phyloP scores from a whole-genome alignment of 1,140 invertebrate genomes.

The Meteorus sp. region DNA sequence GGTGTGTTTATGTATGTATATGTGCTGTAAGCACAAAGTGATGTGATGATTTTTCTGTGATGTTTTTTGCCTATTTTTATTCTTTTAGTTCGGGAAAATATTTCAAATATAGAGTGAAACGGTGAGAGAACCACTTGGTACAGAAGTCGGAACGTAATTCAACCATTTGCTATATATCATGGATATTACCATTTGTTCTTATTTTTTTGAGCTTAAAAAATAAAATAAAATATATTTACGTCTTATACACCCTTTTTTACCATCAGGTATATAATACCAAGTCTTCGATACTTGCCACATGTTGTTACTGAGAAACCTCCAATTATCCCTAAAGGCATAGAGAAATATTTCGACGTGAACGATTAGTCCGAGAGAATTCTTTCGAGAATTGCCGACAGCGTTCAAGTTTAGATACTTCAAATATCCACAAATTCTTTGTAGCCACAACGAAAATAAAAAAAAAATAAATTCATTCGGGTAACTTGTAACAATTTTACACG shows the following conservation, averaged over 20 bases:
- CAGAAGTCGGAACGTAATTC: neutral
- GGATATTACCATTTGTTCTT: neutral
- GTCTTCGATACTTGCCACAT: slow-evolving; percentile 21
- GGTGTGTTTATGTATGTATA: too few species aligned
- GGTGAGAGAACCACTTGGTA: neutral
- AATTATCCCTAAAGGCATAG: slow-evolving; percentile 23
- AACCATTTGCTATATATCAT: too few species aligned
- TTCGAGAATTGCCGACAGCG: neutral
- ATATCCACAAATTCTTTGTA: neutral
- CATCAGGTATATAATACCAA: slow-evolving; percentile 21
- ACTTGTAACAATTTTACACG: too few species aligned
- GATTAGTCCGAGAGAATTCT: neutral
- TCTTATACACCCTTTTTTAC: neutral
- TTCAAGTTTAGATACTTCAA: neutral
- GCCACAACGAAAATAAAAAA: neutral
- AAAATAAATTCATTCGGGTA: too few species aligned
- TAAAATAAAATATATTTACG: neutral
- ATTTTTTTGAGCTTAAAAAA: neutral
- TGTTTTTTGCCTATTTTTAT: neutral
- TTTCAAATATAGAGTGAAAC: too few species aligned
- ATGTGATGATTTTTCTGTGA: too few species aligned
- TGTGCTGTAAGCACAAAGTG: too few species aligned
- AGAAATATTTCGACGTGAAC: slow-evolving; percentile 13
- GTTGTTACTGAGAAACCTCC: slow-evolving; percentile 19
- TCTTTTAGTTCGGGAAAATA: neutral